Evolutionary conservation across 30 jellyfish, hydroid and myxozoan species (phyloP), one percentile per base, ranked within the genome.

Genomic region (Turritopsis rubra): DNA sequence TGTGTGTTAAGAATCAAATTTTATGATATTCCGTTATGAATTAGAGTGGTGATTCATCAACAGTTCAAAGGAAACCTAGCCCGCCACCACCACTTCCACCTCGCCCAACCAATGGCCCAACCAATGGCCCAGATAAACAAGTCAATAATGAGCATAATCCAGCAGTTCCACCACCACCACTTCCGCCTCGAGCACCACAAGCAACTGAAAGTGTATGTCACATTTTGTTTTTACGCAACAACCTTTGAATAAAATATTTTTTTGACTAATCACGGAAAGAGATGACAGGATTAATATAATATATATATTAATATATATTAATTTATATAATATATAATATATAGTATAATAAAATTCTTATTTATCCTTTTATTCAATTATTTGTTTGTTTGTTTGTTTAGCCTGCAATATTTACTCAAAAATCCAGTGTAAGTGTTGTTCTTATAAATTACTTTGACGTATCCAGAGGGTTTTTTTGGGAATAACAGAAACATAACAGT

Each of bases 101-200:
- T 24, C 82, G 82, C 13, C 82, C 82, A 17, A 4, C 17, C 17
- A 66, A 17, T 26, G 76, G 82, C 13, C 82, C 82, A 17, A 4
- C 17, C 17, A 66, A 17, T 26, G 76, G 29, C 76, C 8, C 17
- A n/a, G 7, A 26, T 29, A 74, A 16, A 21, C 82, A 73, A 1
- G 41, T 18, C 82, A 24, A 24, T 52, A 30, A 3, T 24, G 83
- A 83, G 1, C 74, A 53, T 19, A 24, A 0, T 1, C 87, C 53
- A 29, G 85, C 72, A 20, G 26, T 28, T 54, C 84, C 60, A 21
- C 96, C 97, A n/a, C 97, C 97, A 0, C 97, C 96, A 23, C 88
- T 91, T 1, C 97, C 97, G 20, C 97, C 96, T 1, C 54, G 97
- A 68, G 92, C 89, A n/a, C 82, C 82, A n/a, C 19, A 0, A 28